Percentiles rank a stretch among this genome's conserved stretches.
phyloP scores from a whole-genome alignment of 1,140 invertebrate genomes.

The Agrilus planipennis region DNA sequence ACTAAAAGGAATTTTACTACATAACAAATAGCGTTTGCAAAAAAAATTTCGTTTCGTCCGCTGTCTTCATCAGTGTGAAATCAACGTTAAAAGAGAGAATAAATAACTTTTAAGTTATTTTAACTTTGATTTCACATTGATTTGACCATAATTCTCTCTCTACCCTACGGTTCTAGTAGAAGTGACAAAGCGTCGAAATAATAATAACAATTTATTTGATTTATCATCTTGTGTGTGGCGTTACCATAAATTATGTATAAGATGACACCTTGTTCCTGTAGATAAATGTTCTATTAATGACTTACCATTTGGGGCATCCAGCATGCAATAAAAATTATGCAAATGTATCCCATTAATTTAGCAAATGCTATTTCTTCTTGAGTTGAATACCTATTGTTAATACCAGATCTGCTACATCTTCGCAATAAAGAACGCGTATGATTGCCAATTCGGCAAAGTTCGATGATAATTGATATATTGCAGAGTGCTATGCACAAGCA shows the following conservation, averaged over 20 bases:
- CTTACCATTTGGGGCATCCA: constrained; percentile 81
- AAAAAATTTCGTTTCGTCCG: too few species aligned
- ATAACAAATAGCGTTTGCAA: too few species aligned
- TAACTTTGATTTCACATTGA: not conserved
- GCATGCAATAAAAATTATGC: constrained; percentile 68
- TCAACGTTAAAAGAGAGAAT: too few species aligned
- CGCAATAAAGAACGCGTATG: constrained; percentile 37
- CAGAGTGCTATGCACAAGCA: constrained; percentile 67
- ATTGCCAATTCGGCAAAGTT: constrained; percentile 52
- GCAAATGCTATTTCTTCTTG: constrained; percentile 73
- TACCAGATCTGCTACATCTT: constrained; percentile 40
- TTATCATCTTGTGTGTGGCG: too few species aligned
- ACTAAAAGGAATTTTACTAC: too few species aligned
- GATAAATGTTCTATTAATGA: constrained; percentile 7
- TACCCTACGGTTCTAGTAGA: too few species aligned
- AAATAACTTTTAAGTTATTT: not conserved
- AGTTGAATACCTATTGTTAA: constrained; percentile 42
- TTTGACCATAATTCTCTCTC: not conserved
- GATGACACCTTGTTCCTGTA: not conserved
- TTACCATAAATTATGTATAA: too few species aligned
- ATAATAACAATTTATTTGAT: too few species aligned
- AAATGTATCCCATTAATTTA: constrained; percentile 68
- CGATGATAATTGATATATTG: constrained; percentile 67
- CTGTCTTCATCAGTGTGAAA: too few species aligned
- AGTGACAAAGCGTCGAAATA: too few species aligned